Conservation (phyloP, 2,113 vertebrate genomes). For the Cyprinodon brontotheroides region DNA sequence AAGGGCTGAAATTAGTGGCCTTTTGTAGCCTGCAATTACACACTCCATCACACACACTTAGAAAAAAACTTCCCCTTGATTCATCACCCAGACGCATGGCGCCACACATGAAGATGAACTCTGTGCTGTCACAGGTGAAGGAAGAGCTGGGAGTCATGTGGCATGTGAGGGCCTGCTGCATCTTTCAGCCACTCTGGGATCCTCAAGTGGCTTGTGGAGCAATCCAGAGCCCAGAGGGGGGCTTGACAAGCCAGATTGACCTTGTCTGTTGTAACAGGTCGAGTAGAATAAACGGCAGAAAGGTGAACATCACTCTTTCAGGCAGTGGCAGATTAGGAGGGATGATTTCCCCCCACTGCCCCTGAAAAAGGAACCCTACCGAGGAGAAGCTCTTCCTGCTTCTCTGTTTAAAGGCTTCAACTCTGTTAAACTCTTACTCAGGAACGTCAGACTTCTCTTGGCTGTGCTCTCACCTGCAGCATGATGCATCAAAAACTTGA, state of each 20-base stretch:
- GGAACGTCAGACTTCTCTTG: slow-evolving; percentile 38
- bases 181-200: slow-evolving; percentile 30
- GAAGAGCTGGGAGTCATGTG: slow-evolving; percentile 14
- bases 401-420: slow-evolving; percentile 21
- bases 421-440: slow-evolving; percentile 35
- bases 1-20: slow-evolving; percentile 54
- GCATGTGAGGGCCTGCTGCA: neutral
- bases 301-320: slow-evolving; percentile 54
- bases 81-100: slow-evolving; percentile 13
- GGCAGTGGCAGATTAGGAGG: slow-evolving; percentile 45
- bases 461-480: slow-evolving; percentile 35
- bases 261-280: slow-evolving; percentile 51
- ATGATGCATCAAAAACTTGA: slow-evolving; percentile 42
- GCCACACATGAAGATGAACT: slow-evolving; percentile 17
- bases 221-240: slow-evolving; percentile 35
- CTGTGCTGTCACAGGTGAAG: slow-evolving; percentile 20
- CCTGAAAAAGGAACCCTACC: neutral
- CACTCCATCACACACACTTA: slow-evolving; percentile 39
- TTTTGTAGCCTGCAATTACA: slow-evolving; percentile 47
- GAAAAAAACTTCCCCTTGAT: slow-evolving; percentile 2
- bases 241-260: slow-evolving; percentile 53
- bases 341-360: slow-evolving; percentile 33
- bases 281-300: slow-evolving; percentile 46
- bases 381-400: neutral
- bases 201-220: slow-evolving; percentile 43